Evolutionary conservation across 2,113 vertebrate genomes (phyloP).

Genomic region (Lasiurus cinereus): DNA sequence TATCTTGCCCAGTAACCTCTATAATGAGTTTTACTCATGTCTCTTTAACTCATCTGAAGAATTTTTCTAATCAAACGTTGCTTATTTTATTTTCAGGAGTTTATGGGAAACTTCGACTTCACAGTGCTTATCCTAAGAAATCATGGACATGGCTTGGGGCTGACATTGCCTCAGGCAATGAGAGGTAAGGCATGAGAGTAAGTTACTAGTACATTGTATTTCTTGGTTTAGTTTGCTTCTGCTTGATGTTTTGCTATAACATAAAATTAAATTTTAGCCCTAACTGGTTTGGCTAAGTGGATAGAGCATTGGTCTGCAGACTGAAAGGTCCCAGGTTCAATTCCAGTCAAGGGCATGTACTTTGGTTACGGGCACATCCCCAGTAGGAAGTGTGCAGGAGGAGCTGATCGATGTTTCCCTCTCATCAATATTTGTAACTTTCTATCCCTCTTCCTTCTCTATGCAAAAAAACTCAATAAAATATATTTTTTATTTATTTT

Average conservation of each 20-base stretch:
- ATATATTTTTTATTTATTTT: too few species aligned
- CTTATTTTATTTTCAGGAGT: constrained; percentile 82
- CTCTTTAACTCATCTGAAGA: constrained; percentile 13
- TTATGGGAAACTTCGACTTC: constrained; percentile 87
- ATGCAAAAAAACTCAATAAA: too few species aligned
- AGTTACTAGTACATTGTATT: not conserved
- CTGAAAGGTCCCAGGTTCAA: too few species aligned
- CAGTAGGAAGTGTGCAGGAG: too few species aligned
- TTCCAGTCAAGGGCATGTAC: too few species aligned
- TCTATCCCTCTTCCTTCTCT: too few species aligned
- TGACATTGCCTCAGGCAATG: constrained; percentile 86
- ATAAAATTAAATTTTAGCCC: constrained; percentile 41
- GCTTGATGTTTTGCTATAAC: not conserved
- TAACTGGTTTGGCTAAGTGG: too few species aligned
- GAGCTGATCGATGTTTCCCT: too few species aligned
- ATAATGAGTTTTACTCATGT: not conserved
- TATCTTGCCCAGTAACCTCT: not conserved
- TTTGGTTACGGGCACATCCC: too few species aligned
- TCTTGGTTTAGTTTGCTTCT: constrained; percentile 41
- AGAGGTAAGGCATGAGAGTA: constrained; percentile 82
- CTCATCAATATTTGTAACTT: too few species aligned
- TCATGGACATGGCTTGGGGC: constrained; percentile 86
- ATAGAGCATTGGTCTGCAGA: too few species aligned
- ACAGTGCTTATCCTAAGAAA: constrained; percentile 85
- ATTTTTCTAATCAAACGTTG: not conserved